phyloP scores from a whole-genome alignment of 2,113 vertebrate species.

The Leucopsar rothschildi region DNA sequence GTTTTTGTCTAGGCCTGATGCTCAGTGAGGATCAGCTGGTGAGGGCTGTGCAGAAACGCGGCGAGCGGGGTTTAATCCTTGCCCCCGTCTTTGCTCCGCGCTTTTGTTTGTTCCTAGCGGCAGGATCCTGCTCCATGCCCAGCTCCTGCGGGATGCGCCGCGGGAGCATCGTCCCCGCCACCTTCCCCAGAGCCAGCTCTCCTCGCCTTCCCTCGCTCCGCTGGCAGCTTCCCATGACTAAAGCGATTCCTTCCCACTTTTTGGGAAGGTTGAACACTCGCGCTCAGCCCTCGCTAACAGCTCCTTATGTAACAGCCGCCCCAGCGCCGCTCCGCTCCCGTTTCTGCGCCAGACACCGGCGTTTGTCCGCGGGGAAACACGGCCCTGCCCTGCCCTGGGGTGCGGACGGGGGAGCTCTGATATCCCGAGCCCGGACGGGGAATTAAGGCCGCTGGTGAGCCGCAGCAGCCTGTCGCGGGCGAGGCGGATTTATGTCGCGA shows the following conservation, averaged over 20 bases:
- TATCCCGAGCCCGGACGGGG: too few relatives aligned
- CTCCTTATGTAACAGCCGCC: neutral
- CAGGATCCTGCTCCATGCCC: neutral
- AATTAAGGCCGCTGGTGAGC: neutral
- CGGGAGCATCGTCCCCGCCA: neutral
- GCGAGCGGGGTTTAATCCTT: neutral
- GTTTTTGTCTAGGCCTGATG: neutral
- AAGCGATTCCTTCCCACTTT: neutral
- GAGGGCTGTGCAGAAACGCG: neutral
- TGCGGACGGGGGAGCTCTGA: neutral
- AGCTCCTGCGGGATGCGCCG: neutral
- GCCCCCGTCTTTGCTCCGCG: neutral
- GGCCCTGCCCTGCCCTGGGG: neutral
- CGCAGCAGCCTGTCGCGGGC: neutral
- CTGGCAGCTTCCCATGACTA: neutral
- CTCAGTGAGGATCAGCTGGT: neutral
- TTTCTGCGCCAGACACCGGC: neutral
- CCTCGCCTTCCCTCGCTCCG: neutral
- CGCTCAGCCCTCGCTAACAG: neutral
- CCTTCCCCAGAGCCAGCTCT: neutral
- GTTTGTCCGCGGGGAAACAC: too few relatives aligned
- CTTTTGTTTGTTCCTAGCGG: neutral
- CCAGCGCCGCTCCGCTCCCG: fast-evolving
- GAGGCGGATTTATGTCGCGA: neutral
- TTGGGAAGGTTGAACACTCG: neutral